Conservation (phyloP, 2,797 vertebrate species). For the Tenualosa ilisha region DNA sequence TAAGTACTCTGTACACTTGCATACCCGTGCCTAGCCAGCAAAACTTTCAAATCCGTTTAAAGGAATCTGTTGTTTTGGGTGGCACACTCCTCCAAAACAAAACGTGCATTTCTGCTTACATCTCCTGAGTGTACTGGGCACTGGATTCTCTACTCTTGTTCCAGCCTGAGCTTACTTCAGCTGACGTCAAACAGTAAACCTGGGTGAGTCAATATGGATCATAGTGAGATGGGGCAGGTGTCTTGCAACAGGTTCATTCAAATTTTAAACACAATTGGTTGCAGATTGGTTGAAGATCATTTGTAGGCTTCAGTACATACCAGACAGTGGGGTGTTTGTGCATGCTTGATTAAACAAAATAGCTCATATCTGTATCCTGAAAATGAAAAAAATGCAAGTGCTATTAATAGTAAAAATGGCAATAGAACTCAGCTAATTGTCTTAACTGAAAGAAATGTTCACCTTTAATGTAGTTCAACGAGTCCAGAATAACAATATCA, state of each 20-base stretch:
- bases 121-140: conserved; percentile 74
- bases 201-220: conserved; percentile 45
- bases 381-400: conserved; percentile 28
- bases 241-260: conserved; percentile 6
- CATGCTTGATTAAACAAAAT: conserved; percentile 82
- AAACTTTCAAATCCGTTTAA: neutral
- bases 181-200: conserved; percentile 80
- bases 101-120: conserved; percentile 64
- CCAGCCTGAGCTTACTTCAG: conserved; percentile 75
- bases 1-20: neutral
- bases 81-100: neutral
- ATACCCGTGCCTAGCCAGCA: neutral
- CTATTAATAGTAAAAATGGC: neutral
- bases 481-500: conserved; percentile 82
- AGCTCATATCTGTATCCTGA: conserved; percentile 84
- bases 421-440: neutral
- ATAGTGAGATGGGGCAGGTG: neutral
- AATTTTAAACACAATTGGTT: neutral
- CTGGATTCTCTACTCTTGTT: conserved; percentile 68
- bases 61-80: neutral
- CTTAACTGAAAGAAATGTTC: conserved; percentile 30
- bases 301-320: conserved; percentile 59
- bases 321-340: conserved; percentile 82
- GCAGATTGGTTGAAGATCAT: neutral
- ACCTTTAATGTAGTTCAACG: conserved; percentile 88